These are phyloP conservation scores for Orthosia cruda DNA, from an alignment of 2,888 invertebrate genomes.

Conservation along the genomic window DNA sequence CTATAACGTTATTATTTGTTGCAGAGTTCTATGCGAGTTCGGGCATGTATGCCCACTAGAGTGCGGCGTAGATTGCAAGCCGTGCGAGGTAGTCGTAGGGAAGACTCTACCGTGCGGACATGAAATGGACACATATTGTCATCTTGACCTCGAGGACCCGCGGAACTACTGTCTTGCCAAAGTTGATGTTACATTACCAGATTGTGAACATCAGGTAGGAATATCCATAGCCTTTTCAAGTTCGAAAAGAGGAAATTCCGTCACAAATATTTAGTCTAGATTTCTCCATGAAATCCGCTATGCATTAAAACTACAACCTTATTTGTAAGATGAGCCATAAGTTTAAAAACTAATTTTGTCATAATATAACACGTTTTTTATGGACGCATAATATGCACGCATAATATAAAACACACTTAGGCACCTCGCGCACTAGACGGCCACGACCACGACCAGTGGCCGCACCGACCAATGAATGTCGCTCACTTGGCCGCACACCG, in stretches of 20 bases:
- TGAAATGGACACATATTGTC: conserved; percentile 83
- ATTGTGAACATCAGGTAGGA: conserved; percentile 83
- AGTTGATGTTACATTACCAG: conserved; percentile 77
- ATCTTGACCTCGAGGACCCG: conserved; percentile 82
- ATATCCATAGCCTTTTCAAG: background rate
- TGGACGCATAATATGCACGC: no score
- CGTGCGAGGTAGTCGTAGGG: conserved; percentile 83
- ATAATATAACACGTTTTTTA: background rate
- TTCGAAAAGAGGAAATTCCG: background rate
- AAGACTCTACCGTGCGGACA: conserved; percentile 90
- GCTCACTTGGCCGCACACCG: no score
- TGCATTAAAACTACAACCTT: background rate
- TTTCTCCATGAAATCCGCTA: no score
- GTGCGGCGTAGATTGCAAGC: conserved; percentile 87
- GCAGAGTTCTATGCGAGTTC: conserved; percentile 87
- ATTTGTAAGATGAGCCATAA: no score
- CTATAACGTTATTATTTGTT: conserved; percentile 46
- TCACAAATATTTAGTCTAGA: background rate
- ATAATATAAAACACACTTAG: background rate
- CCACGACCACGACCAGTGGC: no score
- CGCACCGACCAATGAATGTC: no score
- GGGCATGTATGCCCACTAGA: conserved; percentile 89
- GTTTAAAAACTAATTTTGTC: background rate
- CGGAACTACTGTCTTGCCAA: conserved; percentile 75
- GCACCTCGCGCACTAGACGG: no score